Base-by-base conservation (phyloP, 2,113 vertebrate species). In the Tachuris rubrigastra region DNA sequence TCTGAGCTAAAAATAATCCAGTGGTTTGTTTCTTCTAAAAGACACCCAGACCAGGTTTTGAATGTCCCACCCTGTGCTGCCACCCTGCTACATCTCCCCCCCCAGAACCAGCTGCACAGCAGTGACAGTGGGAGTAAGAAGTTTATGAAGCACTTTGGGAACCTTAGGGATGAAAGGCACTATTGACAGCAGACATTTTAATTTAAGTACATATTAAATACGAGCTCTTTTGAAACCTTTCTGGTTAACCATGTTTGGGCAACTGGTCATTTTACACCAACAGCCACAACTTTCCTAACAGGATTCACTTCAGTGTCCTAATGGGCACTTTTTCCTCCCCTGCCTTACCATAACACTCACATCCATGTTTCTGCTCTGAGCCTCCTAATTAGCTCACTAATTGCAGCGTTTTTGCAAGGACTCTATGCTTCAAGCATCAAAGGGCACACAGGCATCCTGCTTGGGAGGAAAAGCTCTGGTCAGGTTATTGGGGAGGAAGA, bases 181-280 rank as follows among this genome's bases (percentile, higher is more conserved):
- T 78, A 94, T 88, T 96, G 93, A 91, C 79, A 73, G 3, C 12
- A 79, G 71, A 55, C 56, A n/a, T 94, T 92, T 92, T 77, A 93
- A 90, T 92, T 92, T 71, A 93, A 92, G 25, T 59, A 81, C 67
- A 52, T 91, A 92, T 91, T 94, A 89, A 92, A 91, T 69, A 77
- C 44, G 92, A 92, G 55, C 84, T 83, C 92, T 80, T 83, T 68
- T 1, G 33, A 56, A 88, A 85, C 71, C 72, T 80, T 91, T 94
- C 42, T 95, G 95, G 90, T 97, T 97, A 96, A 96, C 96, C 81
- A 59, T 66, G 90, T 80, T 93, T 89, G 42, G 67, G 58, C 86
- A 91, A 53, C 71, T 55, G 75, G 78, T 95, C 87, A 56, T 63
- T 95, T 96, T 88, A 95, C 41, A 89, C 67, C 58, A 59, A 65